Conservation (phyloP, 2,888 invertebrate genomes). For the Beris chalybata region DNA sequence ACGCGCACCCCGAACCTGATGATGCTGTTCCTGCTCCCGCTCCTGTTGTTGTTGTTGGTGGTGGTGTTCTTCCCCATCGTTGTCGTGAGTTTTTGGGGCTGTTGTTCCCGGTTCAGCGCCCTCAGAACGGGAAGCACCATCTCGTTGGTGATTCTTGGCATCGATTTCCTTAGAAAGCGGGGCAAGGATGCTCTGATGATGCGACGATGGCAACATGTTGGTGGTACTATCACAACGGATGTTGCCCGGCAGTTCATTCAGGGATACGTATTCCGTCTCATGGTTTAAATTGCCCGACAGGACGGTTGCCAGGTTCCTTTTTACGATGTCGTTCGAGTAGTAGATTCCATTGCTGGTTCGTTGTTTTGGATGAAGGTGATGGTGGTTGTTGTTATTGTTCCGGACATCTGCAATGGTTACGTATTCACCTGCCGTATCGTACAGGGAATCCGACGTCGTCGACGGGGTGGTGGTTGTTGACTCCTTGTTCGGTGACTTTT, state of each 20-base stretch:
- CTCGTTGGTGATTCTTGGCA: conserved; percentile 37
- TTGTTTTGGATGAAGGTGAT: conserved; percentile 38
- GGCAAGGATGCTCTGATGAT: conserved; percentile 2
- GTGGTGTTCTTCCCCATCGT: conserved; percentile 32
- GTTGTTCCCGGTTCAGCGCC: background rate
- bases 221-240: conserved; percentile 41
- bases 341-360: conserved; percentile 53
- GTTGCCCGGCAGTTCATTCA: conserved; percentile 72
- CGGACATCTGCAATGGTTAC: conserved; percentile 83
- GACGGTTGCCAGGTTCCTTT: conserved; percentile 64
- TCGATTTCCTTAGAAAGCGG: conserved; percentile 25
- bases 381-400: conserved; percentile 75
- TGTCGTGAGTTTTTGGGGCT: conserved; percentile 34
- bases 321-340: conserved; percentile 70
- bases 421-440: conserved; percentile 69
- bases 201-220: conserved; percentile 4
- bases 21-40: conserved; percentile 3
- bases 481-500: conserved; percentile 61
- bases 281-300: conserved; percentile 65
- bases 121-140: background rate
- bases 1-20: conserved; percentile 64
- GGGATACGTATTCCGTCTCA: conserved; percentile 77
- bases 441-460: conserved; percentile 42
- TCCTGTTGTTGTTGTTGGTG: conserved; percentile 7
- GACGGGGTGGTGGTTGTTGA: conserved; percentile 36